Evolutionary conservation across 2,113 vertebrate genomes (phyloP).

Genomic region (Gracilinanus agilis): DNA sequence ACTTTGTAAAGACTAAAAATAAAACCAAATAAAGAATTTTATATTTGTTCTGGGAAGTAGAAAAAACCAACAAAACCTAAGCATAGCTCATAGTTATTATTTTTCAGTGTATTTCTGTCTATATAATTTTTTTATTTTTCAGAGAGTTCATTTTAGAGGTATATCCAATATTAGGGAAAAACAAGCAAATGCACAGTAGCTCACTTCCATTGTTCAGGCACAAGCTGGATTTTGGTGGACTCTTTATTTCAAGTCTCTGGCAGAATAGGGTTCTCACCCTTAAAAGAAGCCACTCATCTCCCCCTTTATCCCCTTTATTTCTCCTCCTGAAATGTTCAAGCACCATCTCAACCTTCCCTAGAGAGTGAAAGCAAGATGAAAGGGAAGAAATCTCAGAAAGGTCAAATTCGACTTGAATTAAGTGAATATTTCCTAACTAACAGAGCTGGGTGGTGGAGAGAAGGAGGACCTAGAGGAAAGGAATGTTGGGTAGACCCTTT

Average conservation of each 20-base stretch:
- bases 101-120: background rate
- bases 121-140: background rate
- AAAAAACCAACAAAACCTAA: background rate
- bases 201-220: background rate
- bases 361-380: background rate
- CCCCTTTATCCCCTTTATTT: constrained; percentile 38
- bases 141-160: background rate
- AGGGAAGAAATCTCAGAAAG: background rate
- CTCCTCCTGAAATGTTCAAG: background rate
- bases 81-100: background rate
- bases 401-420: background rate
- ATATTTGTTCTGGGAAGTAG: no score
- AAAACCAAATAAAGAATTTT: no score
- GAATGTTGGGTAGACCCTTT: background rate
- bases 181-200: constrained; percentile 3
- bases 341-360: background rate
- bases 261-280: background rate
- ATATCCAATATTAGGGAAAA: background rate
- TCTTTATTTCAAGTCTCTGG: background rate
- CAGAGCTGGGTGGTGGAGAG: background rate
- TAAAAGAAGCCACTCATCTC: constrained; percentile 1
- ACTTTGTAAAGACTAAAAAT: no score
- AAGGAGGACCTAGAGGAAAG: background rate
- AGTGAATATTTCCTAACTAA: background rate
- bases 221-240: constrained; percentile 2